These are phyloP conservation scores for Drosophila pectinifera DNA, from an alignment of 1,140 invertebrate genomes.

Conservation along the genomic window DNA sequence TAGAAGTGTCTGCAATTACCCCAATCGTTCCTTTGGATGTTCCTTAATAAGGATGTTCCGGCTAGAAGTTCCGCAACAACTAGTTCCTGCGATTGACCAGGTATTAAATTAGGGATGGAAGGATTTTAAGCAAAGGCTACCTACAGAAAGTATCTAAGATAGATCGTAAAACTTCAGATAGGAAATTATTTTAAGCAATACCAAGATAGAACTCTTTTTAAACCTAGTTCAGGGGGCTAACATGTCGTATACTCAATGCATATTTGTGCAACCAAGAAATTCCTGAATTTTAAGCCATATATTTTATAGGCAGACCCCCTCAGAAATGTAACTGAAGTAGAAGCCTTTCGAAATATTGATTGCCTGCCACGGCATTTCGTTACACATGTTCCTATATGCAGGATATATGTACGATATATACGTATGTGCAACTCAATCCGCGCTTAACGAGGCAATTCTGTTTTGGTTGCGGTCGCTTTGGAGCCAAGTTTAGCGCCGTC, in stretches of 20 bases:
- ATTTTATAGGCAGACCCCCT: no score
- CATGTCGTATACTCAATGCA: neutral
- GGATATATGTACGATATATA: neutral
- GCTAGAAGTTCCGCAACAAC: neutral
- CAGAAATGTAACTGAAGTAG: neutral
- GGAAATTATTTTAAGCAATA: no score
- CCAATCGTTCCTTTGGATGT: neutral
- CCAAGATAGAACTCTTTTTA: no score
- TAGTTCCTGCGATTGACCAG: neutral
- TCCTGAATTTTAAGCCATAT: neutral
- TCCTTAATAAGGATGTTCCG: neutral
- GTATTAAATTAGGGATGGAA: neutral
- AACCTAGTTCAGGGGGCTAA: neutral
- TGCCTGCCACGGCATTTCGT: conserved; percentile 15
- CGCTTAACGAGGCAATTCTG: conserved; percentile 44
- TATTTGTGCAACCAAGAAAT: neutral
- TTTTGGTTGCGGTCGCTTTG: conserved; percentile 43
- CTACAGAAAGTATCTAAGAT: no score
- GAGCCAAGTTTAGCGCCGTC: conserved; percentile 22
- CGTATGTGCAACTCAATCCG: conserved; percentile 24
- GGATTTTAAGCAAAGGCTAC: no score
- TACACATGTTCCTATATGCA: conserved; percentile 18
- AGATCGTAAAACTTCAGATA: no score
- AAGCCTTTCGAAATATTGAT: conserved; percentile 32
- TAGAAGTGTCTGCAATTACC: neutral